Percentiles rank a stretch among this genome's conserved stretches.
These are phyloP conservation scores for Pedionomus torquatus DNA, from an alignment of 2,113 vertebrate genomes.

Conservation along the genomic window DNA sequence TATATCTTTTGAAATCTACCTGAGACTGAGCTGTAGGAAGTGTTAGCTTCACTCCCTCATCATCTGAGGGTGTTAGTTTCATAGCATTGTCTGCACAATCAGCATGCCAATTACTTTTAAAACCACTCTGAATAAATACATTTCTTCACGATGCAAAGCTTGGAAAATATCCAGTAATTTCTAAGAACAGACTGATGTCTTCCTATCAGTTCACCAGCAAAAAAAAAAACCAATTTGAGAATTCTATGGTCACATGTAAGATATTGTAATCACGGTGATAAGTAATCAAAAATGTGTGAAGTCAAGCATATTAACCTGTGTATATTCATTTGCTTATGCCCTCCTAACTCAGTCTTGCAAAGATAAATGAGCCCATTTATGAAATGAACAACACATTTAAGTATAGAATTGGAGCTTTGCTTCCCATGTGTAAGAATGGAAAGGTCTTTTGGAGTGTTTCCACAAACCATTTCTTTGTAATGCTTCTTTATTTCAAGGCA, in stretches of 20 bases:
- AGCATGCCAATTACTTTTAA: conserved; percentile 6
- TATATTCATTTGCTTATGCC: neutral
- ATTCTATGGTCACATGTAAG: neutral
- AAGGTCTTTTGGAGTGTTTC: neutral
- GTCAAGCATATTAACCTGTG: neutral
- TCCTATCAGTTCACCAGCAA: neutral
- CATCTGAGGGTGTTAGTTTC: neutral
- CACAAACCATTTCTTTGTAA: conserved; percentile 17
- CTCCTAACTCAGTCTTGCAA: neutral
- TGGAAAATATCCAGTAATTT: neutral
- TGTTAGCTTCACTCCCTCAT: neutral
- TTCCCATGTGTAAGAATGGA: neutral
- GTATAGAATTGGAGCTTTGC: neutral
- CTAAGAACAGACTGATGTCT: neutral
- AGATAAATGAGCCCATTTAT: conserved; percentile 8
- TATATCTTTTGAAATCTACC: neutral
- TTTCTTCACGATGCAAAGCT: neutral
- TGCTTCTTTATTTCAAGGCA: neutral
- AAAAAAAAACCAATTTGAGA: neutral
- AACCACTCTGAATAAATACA: neutral
- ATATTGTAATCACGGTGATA: neutral
- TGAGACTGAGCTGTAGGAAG: neutral
- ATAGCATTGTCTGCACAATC: neutral
- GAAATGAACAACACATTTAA: neutral
- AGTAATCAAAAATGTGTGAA: conserved; percentile 18